phyloP scores from a whole-genome alignment of 2,888 invertebrate species.

The Calameuta filiformis region DNA sequence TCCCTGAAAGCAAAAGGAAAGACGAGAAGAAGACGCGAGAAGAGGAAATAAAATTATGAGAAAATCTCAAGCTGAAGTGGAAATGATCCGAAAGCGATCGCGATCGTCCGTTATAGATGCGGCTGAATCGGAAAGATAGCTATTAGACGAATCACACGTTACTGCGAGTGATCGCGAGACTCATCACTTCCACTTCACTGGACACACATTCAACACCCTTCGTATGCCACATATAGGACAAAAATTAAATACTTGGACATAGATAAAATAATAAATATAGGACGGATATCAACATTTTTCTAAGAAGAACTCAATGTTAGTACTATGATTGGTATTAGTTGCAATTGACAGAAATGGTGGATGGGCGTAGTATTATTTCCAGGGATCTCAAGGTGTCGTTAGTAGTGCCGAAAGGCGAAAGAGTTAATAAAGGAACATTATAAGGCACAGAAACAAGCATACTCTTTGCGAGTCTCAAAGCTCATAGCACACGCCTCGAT shows the following conservation, averaged over 20 bases:
- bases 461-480: neutral
- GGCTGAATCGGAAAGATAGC: constrained; percentile 47
- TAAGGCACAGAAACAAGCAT: too few species aligned
- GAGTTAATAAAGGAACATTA: too few species aligned
- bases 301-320: neutral
- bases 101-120: constrained; percentile 63
- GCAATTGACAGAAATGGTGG: neutral
- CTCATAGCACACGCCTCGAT: neutral
- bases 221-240: too few species aligned
- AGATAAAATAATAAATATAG: neutral
- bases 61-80: constrained; percentile 54
- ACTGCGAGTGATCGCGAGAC: neutral
- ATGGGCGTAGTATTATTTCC: too few species aligned
- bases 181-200: constrained; percentile 63
- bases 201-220: constrained; percentile 29
- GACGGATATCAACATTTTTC: neutral
- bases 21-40: constrained; percentile 29
- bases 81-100: constrained; percentile 52
- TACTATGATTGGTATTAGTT: neutral
- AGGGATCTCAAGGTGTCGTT: too few species aligned
- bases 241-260: neutral
- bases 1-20: constrained; percentile 16
- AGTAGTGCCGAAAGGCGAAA: too few species aligned
- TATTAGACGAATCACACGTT: constrained; percentile 25
- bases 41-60: constrained; percentile 30